Evolutionary conservation across 2,113 vertebrate genomes (phyloP), one percentile per base, ranked within the genome.

Genomic region (Gorilla gorilla): DNA sequence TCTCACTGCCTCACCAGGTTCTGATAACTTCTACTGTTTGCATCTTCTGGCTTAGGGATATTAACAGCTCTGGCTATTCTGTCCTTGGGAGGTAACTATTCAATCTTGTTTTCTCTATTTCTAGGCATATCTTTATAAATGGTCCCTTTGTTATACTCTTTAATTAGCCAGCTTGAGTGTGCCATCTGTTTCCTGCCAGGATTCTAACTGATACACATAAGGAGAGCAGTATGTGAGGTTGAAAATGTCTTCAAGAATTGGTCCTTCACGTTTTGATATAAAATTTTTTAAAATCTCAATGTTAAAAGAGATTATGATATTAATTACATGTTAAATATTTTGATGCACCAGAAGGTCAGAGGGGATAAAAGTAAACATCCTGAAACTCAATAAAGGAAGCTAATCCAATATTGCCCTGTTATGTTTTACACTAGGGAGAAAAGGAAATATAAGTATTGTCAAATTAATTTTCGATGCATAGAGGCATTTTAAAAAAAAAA

Each of bases 121-220:
- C 35, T 50, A 76, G 13, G 87, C 43, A 14, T 83, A 72, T 96
- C 48, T 93, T 92, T 88, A 93, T 73, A 73, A 45, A 85, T 43
- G 64, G 12, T 52, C 76, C n/a, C 43, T 92, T 92, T 93, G 72
- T 84, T 87, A 64, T 83, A 72, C 43, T 52, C 43, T 66, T 40
- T 84, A 87, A 80, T 83, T 89, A 86, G 45, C 48, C 61, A 35
- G 18, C 38, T 66, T 75, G 48, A 68, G 32, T 5, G 5, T 43
- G 40, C 68, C 82, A 52, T 96, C 97, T 96, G 82, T 66, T 87
- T 82, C 23, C 87, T 86, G 38, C n/a, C 64, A 92, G 59, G 48
- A 83, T 48, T 92, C 82, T 93, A 43, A 68, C 27, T 82, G 40
- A 93, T 75, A n/a, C 32, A 38, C 83, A 45, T 48, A n/a, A 85